Evolutionary conservation across 2,888 invertebrate species (phyloP).

Genomic region (Pemphredon lugubris): DNA sequence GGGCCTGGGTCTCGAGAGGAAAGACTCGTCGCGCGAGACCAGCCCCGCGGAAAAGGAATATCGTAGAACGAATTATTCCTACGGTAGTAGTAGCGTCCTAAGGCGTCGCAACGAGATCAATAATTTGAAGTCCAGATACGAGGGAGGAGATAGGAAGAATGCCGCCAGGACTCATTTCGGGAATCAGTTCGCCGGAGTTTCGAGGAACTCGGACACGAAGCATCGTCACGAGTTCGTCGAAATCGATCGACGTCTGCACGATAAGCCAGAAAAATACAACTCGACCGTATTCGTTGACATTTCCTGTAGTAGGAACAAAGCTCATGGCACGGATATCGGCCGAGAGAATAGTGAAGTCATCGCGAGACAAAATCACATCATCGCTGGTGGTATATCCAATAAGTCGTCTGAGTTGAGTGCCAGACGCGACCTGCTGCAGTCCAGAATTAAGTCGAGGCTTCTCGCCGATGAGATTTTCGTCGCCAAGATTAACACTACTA

Average conservation of each 20-base stretch:
- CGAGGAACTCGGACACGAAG: conserved; percentile 71
- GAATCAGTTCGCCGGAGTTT: conserved; percentile 43
- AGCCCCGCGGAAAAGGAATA: conserved; percentile 79
- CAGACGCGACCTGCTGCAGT: conserved; percentile 88
- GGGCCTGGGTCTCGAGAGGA: conserved; percentile 87
- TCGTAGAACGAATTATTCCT: conserved; percentile 71
- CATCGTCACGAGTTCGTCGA: conserved; percentile 77
- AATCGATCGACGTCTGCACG: conserved; percentile 68
- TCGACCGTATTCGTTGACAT: conserved; percentile 81
- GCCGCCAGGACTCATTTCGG: conserved; percentile 32
- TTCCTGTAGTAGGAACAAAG: conserved; percentile 84
- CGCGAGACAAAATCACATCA: conserved; percentile 49
- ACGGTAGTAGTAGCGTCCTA: conserved; percentile 70
- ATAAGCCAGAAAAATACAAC: conserved; percentile 76
- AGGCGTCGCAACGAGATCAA: conserved; percentile 76
- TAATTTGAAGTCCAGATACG: conserved; percentile 69
- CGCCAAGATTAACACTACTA: conserved; percentile 68
- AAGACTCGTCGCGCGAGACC: conserved; percentile 78
- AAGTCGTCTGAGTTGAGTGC: conserved; percentile 86
- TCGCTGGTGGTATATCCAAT: conserved; percentile 69
- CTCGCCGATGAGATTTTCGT: conserved; percentile 80
- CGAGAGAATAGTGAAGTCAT: conserved; percentile 65
- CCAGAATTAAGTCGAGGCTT: conserved; percentile 86
- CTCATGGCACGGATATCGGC: conserved; percentile 82
- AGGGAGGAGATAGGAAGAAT: conserved; percentile 65